Percentiles rank a stretch among this genome's conserved stretches.
Evolutionary conservation across 2,888 invertebrate genomes (phyloP).

Genomic region (Morpho achilles): DNA sequence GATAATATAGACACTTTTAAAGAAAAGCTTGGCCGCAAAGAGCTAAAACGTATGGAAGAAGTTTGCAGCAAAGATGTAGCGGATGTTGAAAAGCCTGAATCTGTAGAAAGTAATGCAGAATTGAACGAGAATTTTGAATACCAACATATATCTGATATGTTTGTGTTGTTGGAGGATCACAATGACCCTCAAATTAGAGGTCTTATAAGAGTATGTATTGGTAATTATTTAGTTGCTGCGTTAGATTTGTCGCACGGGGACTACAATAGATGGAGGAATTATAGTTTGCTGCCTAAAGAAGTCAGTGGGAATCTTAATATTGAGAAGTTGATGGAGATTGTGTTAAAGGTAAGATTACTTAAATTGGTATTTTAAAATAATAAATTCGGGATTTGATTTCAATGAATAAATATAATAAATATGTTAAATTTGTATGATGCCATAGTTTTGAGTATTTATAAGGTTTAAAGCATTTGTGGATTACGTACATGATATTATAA

Average conservation of each 20-base stretch:
- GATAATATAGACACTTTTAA: constrained; percentile 31
- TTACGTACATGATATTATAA: too few relatives aligned
- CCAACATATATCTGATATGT: constrained; percentile 85
- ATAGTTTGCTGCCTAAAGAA: constrained; percentile 52
- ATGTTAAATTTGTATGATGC: too few relatives aligned
- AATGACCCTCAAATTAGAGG: constrained; percentile 91
- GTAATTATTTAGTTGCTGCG: constrained; percentile 82
- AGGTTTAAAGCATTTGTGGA: too few relatives aligned
- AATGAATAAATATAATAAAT: too few relatives aligned
- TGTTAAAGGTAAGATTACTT: constrained; percentile 71
- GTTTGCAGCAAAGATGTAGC: constrained; percentile 38
- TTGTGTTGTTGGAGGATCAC: constrained; percentile 83
- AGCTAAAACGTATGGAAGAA: constrained; percentile 46
- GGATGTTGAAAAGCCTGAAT: constrained; percentile 23
- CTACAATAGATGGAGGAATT: constrained; percentile 71
- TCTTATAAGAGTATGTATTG: constrained; percentile 82
- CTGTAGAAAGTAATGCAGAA: constrained; percentile 28
- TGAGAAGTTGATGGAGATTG: constrained; percentile 70
- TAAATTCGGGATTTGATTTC: too few relatives aligned
- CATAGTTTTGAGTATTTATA: too few relatives aligned
- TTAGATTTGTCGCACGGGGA: constrained; percentile 77
- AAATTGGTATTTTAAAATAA: too few relatives aligned
- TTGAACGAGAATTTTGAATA: constrained; percentile 48
- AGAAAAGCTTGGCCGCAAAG: constrained; percentile 31
- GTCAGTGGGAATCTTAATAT: constrained; percentile 57